Evolutionary conservation across 2,888 invertebrate genomes (phyloP).

Genomic region (Leptinotarsa peninsularis): DNA sequence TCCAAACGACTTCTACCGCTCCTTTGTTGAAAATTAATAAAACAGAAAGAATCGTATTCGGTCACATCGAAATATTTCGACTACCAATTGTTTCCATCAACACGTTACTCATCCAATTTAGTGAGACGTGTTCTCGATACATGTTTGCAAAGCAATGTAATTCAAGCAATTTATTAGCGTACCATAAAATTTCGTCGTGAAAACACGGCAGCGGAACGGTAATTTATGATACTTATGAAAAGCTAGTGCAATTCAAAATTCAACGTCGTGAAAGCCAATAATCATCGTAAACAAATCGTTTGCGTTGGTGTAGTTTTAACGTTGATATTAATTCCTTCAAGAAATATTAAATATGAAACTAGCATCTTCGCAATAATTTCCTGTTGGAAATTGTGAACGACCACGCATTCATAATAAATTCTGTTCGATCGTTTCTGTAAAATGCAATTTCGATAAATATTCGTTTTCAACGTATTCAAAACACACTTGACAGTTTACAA

Average conservation of each 20-base stretch:
- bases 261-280: conserved; percentile 13
- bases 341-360: neutral
- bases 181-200: conserved; percentile 4
- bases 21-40: too few relatives aligned
- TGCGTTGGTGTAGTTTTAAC: conserved; percentile 1
- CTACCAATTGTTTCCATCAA: neutral
- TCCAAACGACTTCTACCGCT: too few relatives aligned
- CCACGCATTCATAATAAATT: neutral
- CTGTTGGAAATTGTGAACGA: neutral
- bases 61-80: too few relatives aligned
- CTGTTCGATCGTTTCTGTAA: neutral
- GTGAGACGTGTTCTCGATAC: neutral
- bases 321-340: conserved; percentile 1
- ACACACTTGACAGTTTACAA: too few relatives aligned
- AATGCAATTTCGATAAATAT: neutral
- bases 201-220: neutral
- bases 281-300: conserved; percentile 4
- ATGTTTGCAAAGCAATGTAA: conserved; percentile 3
- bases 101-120: neutral
- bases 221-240: conserved; percentile 7
- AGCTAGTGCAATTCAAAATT: conserved; percentile 5
- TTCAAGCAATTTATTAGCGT: neutral
- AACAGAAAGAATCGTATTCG: too few relatives aligned
- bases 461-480: too few relatives aligned
- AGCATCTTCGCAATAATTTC: conserved; percentile 1